These are phyloP conservation scores for Diabrotica balteata DNA, from an alignment of 2,888 invertebrate species.

Conservation along the genomic window DNA sequence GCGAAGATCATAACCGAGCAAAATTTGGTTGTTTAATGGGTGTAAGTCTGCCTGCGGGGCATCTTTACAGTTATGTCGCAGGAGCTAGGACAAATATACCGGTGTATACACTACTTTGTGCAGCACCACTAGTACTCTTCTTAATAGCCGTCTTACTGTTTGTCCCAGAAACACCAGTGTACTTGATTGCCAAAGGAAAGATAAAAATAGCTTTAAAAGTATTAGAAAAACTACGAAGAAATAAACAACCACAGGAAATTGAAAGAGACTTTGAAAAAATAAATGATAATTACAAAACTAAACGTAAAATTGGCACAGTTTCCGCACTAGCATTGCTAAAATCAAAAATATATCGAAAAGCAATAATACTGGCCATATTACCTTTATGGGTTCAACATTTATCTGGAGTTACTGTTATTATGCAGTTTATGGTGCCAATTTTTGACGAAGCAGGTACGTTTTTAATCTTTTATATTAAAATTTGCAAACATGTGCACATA, in stretches of 20 bases:
- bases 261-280: constrained; percentile 7
- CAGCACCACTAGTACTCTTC: constrained; percentile 2
- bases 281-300: neutral
- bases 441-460: constrained; percentile 11
- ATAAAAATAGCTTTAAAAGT: neutral
- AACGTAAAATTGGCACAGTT: neutral
- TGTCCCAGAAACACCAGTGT: constrained; percentile 2
- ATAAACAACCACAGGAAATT: neutral
- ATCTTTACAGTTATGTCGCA: neutral
- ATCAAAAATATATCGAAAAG: neutral
- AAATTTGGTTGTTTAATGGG: constrained; percentile 14
- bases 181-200: constrained; percentile 4
- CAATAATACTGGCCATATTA: constrained; percentile 1
- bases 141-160: constrained; percentile 1
- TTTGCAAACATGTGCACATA: too few species aligned
- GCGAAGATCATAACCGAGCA: constrained; percentile 5
- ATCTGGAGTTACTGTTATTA: constrained; percentile 13
- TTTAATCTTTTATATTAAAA: too few species aligned
- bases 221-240: constrained; percentile 1
- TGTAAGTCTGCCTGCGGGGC: neutral
- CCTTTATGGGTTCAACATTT: constrained; percentile 4
- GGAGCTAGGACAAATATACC: neutral
- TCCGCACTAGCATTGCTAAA: neutral
- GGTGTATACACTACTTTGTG: constrained; percentile 4
- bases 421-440: constrained; percentile 16